These are phyloP conservation scores for Diaphora mendica DNA, from an alignment of 2,888 invertebrate species.

Conservation along the genomic window DNA sequence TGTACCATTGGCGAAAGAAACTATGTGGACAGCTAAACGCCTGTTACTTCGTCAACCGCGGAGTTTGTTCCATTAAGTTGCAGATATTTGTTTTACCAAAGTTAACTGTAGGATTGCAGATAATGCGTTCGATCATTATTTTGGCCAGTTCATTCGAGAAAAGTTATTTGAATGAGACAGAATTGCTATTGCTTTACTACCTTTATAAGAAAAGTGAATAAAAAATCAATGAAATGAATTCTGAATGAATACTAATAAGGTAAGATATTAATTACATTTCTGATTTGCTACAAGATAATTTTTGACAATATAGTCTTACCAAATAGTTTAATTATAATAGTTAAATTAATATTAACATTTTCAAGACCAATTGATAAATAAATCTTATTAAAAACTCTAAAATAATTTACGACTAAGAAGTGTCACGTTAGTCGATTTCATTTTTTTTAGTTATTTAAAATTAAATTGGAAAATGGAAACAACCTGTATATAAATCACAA, in stretches of 20 bases:
- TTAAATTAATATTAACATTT: too few relatives aligned
- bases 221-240: too few relatives aligned
- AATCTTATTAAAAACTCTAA: background rate
- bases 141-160: background rate
- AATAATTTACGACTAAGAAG: background rate
- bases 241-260: too few relatives aligned
- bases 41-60: background rate
- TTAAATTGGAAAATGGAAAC: background rate
- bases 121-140: background rate
- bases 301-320: background rate
- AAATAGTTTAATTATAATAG: too few relatives aligned
- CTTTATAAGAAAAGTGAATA: too few relatives aligned
- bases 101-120: background rate
- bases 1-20: background rate
- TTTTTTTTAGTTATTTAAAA: too few relatives aligned
- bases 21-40: background rate
- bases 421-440: too few relatives aligned
- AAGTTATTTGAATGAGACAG: background rate
- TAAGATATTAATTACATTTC: too few relatives aligned
- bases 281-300: background rate
- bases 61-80: background rate
- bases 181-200: too few relatives aligned
- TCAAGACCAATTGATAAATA: background rate
- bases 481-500: conserved; percentile 1
- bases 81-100: background rate